Conservation (phyloP, 2,797 vertebrate genomes). For the Gallirallus australis region DNA sequence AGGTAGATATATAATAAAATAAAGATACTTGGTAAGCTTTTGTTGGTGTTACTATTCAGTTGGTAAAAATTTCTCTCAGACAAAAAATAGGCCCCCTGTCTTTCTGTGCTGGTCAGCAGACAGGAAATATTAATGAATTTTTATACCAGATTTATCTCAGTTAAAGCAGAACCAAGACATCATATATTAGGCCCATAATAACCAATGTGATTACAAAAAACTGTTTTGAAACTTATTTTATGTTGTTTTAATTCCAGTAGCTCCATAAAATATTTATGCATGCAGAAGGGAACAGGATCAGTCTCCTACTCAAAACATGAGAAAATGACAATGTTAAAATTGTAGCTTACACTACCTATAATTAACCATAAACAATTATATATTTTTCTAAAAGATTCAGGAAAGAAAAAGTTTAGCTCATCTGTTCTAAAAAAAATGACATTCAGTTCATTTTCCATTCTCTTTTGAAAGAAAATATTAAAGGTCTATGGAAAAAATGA, state of each 20-base stretch:
- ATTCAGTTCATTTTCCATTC: background rate
- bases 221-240: background rate
- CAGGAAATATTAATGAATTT: background rate
- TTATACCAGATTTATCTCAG: background rate
- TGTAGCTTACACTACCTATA: background rate
- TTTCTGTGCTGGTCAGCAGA: background rate
- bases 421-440: background rate
- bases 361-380: background rate
- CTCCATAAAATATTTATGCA: background rate
- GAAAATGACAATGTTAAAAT: background rate
- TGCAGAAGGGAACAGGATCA: background rate
- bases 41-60: background rate
- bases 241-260: background rate
- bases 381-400: background rate
- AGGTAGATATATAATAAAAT: background rate
- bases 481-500: background rate
- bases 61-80: background rate
- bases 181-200: background rate
- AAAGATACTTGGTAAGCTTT: background rate
- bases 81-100: rapidly evolving
- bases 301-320: background rate
- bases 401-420: background rate
- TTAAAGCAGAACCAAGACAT: background rate
- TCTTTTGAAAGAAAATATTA: conserved; percentile 28
- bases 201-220: background rate